A percentile compares a stretch with the other conserved stretches of the same genome.
These are phyloP conservation scores for Liopterus haemorrhoidalis DNA, from an alignment of 2,888 invertebrate genomes.

Conservation along the genomic window DNA sequence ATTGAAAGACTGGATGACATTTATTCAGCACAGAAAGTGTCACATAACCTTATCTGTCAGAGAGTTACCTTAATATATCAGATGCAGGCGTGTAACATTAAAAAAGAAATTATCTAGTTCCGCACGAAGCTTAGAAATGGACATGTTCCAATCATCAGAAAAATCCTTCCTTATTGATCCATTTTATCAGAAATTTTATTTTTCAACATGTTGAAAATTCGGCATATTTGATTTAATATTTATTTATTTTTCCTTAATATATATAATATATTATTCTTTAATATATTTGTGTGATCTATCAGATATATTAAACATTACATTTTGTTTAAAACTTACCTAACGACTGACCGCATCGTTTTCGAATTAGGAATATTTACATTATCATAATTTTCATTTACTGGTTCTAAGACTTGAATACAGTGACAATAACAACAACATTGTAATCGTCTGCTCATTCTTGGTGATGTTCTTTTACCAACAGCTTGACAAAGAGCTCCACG, in stretches of 20 bases:
- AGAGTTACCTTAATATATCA: too few relatives aligned
- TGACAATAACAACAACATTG: conserved; percentile 47
- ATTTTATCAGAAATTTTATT: background rate
- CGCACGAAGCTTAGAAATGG: too few relatives aligned
- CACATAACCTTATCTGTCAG: too few relatives aligned
- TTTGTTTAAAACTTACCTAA: conserved; percentile 50
- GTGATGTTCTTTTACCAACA: conserved; percentile 34
- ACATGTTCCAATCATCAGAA: background rate
- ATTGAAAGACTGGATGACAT: too few relatives aligned
- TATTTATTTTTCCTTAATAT: too few relatives aligned
- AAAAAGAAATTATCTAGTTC: too few relatives aligned
- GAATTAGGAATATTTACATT: conserved; percentile 37
- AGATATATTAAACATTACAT: too few relatives aligned
- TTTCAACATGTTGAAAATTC: too few relatives aligned
- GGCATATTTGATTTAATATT: background rate
- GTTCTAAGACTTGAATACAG: conserved; percentile 47
- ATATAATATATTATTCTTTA: too few relatives aligned
- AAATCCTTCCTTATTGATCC: background rate
- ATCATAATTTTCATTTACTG: conserved; percentile 30
- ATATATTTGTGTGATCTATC: too few relatives aligned
- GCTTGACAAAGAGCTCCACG: conserved; percentile 51
- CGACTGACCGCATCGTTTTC: conserved; percentile 59
- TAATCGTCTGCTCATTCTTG: conserved; percentile 25
- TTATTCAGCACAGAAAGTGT: too few relatives aligned
- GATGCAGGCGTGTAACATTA: too few relatives aligned